Base-by-base conservation (phyloP, 53 echinoderm and acorn worm genomes). In the Patiria pectinifera region DNA sequence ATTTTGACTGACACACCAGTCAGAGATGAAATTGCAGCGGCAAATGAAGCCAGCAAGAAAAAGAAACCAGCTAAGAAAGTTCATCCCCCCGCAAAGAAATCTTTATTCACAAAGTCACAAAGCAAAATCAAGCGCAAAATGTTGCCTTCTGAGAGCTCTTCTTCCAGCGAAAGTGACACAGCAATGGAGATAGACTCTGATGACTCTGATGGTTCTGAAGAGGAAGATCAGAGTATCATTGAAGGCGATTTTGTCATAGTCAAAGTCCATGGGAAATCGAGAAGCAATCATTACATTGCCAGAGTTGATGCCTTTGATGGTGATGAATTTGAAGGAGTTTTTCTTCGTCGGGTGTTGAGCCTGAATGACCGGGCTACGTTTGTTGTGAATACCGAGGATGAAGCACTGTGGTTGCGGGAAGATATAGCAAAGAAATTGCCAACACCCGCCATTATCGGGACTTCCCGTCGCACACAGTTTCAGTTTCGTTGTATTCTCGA, bases 181-280 rank as follows among this genome's bases (percentile, higher is more conserved):
- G 93, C 87, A 62, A 86, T 86, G 75, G 59, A 58, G 58, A 24
- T 75, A 26, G 58, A 14, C 4, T 79, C 21, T 43, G 72, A 86
- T 71, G 25, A 19, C 71, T 86, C 86, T 71, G 87, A 86, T 75
- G 86, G 71, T 71, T 86, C 86, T 86, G 86, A 86, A 21, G 86
- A 48, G 86, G 87, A 76, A 21, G 76, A 86, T 75, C 74, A 75
- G 87, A 35, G 43, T 75, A 87, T 91, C 74, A 91, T 94, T 85
- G 82, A 94, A 91, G 94, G 94, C 58, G 94, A 94, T 70, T 91
- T 80, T 81, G 82, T 85, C 47, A 82, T 86, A 45, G 75, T 91
- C 22, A 91, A 94, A 79, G 78, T 93, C 44, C 45, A 21, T 71
- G 94, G 84, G 22, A 94, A 94, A 71, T 49, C 94, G 71, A 76